phyloP scores from a whole-genome alignment of 2,888 invertebrate genomes.

The Yponomeuta cagnagella region DNA sequence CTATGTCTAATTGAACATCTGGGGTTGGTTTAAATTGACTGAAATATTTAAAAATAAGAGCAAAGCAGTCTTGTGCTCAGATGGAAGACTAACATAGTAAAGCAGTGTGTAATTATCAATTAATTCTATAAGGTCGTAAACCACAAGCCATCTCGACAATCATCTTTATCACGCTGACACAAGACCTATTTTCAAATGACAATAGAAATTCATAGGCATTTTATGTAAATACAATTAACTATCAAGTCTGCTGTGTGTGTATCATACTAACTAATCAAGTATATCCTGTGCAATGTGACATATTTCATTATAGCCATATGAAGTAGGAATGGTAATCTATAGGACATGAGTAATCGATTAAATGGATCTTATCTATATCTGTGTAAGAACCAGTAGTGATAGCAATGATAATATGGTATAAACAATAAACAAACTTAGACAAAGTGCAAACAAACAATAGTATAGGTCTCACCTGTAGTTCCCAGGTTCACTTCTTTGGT shows the following conservation, averaged over 20 bases:
- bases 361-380: background rate
- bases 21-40: background rate
- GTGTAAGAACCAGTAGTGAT: background rate
- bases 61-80: background rate
- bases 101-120: background rate
- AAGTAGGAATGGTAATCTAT: background rate
- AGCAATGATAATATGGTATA: background rate
- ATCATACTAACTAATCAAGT: conserved; percentile 3
- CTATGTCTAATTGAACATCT: background rate
- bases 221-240: conserved; percentile 3
- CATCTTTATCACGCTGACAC: background rate
- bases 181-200: background rate
- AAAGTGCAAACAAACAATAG: background rate
- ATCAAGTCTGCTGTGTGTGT: background rate
- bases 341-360: background rate
- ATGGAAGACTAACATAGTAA: background rate
- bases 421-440: background rate
- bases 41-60: background rate
- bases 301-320: conserved; percentile 2
- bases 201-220: background rate
- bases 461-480: conserved; percentile 40
- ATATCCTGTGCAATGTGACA: conserved; percentile 6
- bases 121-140: background rate
- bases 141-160: background rate
- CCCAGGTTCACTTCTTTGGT: conserved; percentile 46